Percentiles rank a stretch among this genome's conserved stretches.
phyloP scores from a whole-genome alignment of 2,113 vertebrate genomes.

The Centropus bengalensis region DNA sequence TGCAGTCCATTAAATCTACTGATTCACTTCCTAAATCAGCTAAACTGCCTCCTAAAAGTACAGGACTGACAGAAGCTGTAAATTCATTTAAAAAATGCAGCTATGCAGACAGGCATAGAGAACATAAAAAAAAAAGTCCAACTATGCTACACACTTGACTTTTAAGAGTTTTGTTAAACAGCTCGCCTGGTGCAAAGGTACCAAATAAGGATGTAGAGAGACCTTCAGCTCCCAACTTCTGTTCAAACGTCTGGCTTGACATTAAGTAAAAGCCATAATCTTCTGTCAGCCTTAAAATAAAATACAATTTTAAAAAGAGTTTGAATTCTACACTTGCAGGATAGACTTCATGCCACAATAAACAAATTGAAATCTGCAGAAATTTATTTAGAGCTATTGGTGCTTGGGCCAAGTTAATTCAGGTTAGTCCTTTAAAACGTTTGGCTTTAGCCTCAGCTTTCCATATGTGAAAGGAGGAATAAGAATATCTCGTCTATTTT shows the following conservation, averaged over 20 bases:
- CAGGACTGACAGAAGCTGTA: conserved; percentile 38
- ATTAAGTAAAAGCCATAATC: neutral
- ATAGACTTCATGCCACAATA: neutral
- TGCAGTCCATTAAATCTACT: conserved; percentile 50
- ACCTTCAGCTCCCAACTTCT: neutral
- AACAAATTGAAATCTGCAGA: neutral
- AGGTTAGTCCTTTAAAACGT: neutral
- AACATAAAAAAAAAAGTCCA: neutral
- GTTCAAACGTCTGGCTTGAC: neutral
- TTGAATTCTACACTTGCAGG: neutral
- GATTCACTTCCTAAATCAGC: conserved; percentile 60
- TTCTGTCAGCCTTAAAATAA: neutral
- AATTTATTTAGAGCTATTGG: neutral
- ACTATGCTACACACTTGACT: neutral
- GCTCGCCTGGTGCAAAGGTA: neutral
- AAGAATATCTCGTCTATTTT: conserved; percentile 9
- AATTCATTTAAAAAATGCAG: conserved; percentile 6
- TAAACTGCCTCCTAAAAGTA: conserved; percentile 51
- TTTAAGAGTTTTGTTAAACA: neutral
- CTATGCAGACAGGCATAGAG: neutral
- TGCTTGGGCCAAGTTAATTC: neutral
- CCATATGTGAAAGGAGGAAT: neutral
- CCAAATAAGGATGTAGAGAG: neutral
- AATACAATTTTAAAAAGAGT: neutral
- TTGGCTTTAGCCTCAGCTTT: neutral